phyloP scores from a whole-genome alignment of 1,140 invertebrate species.

The Plutomurus gul region DNA sequence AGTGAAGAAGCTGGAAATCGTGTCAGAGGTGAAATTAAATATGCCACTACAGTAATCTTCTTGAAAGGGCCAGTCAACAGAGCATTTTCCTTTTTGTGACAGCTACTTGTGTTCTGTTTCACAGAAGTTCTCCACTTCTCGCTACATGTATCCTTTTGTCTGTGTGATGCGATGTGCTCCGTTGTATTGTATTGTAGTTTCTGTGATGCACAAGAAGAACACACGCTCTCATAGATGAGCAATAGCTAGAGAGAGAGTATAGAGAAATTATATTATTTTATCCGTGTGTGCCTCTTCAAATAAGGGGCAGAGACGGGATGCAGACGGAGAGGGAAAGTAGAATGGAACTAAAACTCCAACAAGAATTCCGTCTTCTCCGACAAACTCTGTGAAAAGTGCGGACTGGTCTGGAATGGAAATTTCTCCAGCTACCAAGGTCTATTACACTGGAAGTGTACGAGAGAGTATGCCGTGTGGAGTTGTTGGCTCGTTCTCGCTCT shows the following conservation, averaged over 20 bases:
- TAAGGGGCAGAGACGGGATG: not conserved
- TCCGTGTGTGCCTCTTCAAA: not conserved
- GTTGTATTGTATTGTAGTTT: not conserved
- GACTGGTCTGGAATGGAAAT: not conserved
- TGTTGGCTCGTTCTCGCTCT: too few relatives aligned
- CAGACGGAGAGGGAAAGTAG: not conserved
- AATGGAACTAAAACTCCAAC: not conserved
- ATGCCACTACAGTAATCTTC: constrained; percentile 10
- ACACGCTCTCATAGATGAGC: not conserved
- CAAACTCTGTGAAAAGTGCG: not conserved
- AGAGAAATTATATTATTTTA: constrained; percentile 21
- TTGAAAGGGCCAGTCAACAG: not conserved
- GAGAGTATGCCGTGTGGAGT: too few relatives aligned
- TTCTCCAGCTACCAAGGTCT: too few relatives aligned
- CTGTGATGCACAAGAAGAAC: not conserved
- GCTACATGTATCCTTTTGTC: not conserved
- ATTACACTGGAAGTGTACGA: too few relatives aligned
- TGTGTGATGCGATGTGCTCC: not conserved
- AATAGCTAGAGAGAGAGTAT: not conserved
- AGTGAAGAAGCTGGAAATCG: not conserved
- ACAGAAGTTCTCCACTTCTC: not conserved
- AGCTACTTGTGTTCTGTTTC: not conserved
- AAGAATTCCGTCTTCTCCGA: not conserved
- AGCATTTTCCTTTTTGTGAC: not conserved
- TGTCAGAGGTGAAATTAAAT: constrained; percentile 18